Percentiles rank a stretch among this genome's conserved stretches.
phyloP scores from a whole-genome alignment of 2,888 invertebrate species.

The Formica aserva region DNA sequence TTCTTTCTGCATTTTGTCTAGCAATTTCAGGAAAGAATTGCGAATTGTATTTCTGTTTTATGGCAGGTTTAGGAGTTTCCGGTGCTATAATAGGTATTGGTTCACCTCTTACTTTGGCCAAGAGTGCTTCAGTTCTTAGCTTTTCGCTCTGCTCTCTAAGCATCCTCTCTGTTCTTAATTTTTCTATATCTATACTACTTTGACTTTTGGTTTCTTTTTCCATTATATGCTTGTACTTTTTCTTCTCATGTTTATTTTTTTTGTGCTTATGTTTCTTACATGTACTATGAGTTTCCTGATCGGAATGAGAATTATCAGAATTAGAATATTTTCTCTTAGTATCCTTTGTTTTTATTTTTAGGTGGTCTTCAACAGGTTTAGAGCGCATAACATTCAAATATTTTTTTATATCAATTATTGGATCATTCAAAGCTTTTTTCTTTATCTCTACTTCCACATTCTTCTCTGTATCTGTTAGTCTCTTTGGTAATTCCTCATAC shows the following conservation, averaged over 20 bases:
- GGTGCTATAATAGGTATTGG: constrained; percentile 78
- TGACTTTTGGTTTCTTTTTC: constrained; percentile 34
- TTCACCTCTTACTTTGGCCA: constrained; percentile 90
- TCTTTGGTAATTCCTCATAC: constrained; percentile 92
- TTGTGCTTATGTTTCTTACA: constrained; percentile 78
- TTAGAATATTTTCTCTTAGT: constrained; percentile 77
- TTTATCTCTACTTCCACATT: constrained; percentile 89
- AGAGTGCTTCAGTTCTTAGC: constrained; percentile 89
- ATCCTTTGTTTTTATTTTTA: constrained; percentile 66
- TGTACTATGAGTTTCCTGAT: constrained; percentile 68
- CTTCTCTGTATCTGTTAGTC: constrained; percentile 86
- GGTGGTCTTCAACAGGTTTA: constrained; percentile 54
- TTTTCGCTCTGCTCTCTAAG: constrained; percentile 94
- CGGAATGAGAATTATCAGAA: constrained; percentile 66
- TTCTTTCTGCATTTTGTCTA: constrained; percentile 89
- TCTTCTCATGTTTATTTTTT: constrained; percentile 79
- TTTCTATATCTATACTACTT: constrained; percentile 86
- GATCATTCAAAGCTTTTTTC: constrained; percentile 91
- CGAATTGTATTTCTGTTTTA: constrained; percentile 95
- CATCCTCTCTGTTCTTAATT: constrained; percentile 92
- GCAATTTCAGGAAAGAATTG: constrained; percentile 98
- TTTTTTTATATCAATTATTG: constrained; percentile 90
- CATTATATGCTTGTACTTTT: constrained; percentile 62
- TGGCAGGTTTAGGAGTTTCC: constrained; percentile 79
- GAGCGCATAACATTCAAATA: constrained; percentile 84